A percentile compares a stretch with the other conserved stretches of the same genome.
Conservation (phyloP, 2,888 invertebrate genomes). For the Ichneumon xanthorius region DNA sequence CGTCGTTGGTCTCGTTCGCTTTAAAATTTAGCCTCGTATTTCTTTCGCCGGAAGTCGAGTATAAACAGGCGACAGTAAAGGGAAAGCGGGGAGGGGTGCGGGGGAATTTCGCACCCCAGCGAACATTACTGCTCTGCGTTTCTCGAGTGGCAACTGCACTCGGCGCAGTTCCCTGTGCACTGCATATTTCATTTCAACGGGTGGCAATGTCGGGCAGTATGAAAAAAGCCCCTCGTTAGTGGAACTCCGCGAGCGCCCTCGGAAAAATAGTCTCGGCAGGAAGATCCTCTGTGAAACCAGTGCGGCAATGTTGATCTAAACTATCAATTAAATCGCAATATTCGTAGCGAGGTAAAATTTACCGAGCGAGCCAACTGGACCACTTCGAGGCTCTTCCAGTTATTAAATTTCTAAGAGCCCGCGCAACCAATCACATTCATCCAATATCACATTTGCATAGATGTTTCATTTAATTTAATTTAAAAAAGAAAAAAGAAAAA, state of each 20-base stretch:
- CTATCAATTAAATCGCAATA: neutral
- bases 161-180: neutral
- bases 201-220: constrained; percentile 3
- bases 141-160: constrained; percentile 13
- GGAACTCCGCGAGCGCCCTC: neutral
- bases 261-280: neutral
- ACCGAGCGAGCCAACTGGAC: neutral
- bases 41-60: constrained; percentile 2
- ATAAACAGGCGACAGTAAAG: neutral
- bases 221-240: constrained; percentile 8
- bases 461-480: neutral
- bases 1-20: constrained; percentile 4
- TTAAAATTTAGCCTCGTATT: constrained; percentile 9
- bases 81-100: neutral
- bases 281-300: neutral
- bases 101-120: constrained; percentile 29
- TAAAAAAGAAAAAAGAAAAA: neutral
- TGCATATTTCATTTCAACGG: neutral
- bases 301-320: neutral
- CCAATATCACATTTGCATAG: neutral
- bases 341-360: neutral
- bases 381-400: neutral
- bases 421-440: neutral
- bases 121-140: constrained; percentile 13
- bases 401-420: neutral